Evolutionary conservation across 2,113 vertebrate genomes (phyloP).

Genomic region (Passerina amoena): DNA sequence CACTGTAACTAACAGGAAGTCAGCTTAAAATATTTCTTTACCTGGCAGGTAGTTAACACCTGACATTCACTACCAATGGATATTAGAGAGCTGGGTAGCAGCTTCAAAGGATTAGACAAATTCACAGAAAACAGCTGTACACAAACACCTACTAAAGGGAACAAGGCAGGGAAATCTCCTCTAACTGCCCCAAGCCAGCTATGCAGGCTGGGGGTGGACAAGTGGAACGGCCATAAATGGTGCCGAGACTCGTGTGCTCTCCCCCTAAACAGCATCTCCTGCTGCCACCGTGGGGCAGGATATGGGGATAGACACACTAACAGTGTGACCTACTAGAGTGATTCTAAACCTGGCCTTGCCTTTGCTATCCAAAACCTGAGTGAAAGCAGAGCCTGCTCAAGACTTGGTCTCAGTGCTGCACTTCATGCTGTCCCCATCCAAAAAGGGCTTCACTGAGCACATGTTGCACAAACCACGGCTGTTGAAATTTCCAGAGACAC

Average conservation of each 20-base stretch:
- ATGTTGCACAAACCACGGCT: not conserved
- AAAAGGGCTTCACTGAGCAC: not conserved
- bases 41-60: not conserved
- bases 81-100: not conserved
- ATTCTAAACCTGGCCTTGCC: not conserved
- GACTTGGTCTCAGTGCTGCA: not conserved
- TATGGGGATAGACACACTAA: not conserved
- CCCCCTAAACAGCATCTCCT: not conserved
- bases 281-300: not conserved
- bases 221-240: not conserved
- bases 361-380: not conserved
- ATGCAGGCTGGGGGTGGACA: fast-evolving
- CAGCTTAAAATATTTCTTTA: not conserved
- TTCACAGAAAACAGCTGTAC: not conserved
- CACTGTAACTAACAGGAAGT: not conserved
- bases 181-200: not conserved
- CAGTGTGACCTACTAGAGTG: not conserved
- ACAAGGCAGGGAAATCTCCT: not conserved
- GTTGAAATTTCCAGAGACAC: not conserved
- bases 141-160: not conserved
- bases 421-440: not conserved
- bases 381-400: not conserved
- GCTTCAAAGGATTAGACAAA: not conserved
- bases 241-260: fast-evolving
- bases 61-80: not conserved